Base-by-base conservation (phyloP, 2,113 vertebrate species). In the Mirounga angustirostris region DNA sequence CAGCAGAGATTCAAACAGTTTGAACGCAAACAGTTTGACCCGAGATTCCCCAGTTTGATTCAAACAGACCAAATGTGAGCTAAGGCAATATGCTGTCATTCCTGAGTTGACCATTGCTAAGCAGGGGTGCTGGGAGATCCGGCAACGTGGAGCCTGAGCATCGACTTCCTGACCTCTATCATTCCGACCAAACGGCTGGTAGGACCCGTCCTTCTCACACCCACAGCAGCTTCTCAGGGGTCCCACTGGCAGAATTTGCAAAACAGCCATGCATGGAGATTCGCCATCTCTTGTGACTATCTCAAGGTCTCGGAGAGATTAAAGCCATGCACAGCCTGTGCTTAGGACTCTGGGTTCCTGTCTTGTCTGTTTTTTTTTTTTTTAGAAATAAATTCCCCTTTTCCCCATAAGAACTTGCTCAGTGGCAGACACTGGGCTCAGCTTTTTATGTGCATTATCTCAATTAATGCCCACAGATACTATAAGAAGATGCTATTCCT, bases 281-380 rank as follows among this genome's bases (percentile, higher is more conserved):
- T 5, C 9, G 15, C 52, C 46, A 12, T 52, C 13, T 46, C 52
- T 63, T 8, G 4, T n/a, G 30, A 33, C 11, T 52, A 7, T 43
- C 58, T 83, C 12, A 15, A 11, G 28, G 19, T n/a, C 54, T 1
- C 0, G 13, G 24, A 18, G 28, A 86, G 22, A 36, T 18, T 13
- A 15, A 50, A 52, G 36, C 59, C 13, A 2, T 0, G 1, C 5
- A 76, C 22, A 1, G 0, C 22, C 52, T n/a, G 76, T 4, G 33
- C 30, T 69, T 71, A 11, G 43, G 30, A 80, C 12, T 59, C 26
- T 52, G 15, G 52, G 74, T 65, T 50, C 40, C 63, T 67, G 8
- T 30, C 54, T 63, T 2, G 52, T 46, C 50, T 58, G 7, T 61
- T 61, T 54, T 9, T 46, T 40, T 36, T 46, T 84, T 69, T 26